Conservation (phyloP, 2,797 vertebrate genomes). For the Gadopsis bispinosus region DNA sequence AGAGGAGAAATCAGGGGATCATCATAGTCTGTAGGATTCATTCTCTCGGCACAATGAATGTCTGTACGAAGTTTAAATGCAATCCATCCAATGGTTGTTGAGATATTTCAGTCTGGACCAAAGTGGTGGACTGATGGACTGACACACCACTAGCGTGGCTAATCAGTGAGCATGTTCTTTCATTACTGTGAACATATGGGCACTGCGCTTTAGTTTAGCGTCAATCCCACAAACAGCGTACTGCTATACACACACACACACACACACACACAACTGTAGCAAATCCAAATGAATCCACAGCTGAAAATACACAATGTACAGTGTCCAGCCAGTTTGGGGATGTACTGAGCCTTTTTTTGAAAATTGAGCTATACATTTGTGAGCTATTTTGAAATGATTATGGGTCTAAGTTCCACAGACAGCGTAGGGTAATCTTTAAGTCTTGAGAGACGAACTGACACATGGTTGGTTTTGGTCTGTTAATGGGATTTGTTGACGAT, state of each 20-base stretch:
- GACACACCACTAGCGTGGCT: background rate
- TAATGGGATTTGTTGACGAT: background rate
- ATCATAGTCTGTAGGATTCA: background rate
- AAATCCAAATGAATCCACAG: background rate
- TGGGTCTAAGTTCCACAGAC: background rate
- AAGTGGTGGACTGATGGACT: too few relatives aligned
- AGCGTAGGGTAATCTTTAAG: background rate
- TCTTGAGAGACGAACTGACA: background rate
- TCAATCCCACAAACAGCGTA: background rate
- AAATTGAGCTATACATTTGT: background rate
- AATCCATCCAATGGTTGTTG: background rate
- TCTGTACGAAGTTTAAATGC: background rate
- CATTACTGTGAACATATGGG: background rate
- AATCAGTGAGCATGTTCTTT: background rate
- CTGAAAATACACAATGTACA: background rate
- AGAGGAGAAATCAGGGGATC: background rate
- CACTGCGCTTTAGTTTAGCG: background rate
- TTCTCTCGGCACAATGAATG: background rate
- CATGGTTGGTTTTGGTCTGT: background rate
- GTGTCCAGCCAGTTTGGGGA: background rate
- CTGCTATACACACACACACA: too few relatives aligned
- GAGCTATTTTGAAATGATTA: background rate
- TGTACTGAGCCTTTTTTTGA: background rate
- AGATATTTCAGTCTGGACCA: background rate
- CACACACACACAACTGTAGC: background rate